Conservation (phyloP, 1,140 invertebrate species). For the Radopholus similis region DNA sequence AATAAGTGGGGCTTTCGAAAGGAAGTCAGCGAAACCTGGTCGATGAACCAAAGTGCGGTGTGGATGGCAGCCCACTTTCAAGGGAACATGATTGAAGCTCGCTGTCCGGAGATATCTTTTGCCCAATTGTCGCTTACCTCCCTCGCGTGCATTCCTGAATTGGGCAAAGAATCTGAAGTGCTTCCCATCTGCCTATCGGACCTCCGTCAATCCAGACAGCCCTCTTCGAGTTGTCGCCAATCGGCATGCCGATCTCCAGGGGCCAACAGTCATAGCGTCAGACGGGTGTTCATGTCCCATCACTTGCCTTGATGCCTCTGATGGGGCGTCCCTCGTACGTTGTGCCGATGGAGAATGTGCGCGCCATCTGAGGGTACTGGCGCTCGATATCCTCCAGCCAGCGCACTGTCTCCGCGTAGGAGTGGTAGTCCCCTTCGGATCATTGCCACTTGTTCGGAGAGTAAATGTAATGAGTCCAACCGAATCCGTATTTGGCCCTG, state of each 20-base stretch:
- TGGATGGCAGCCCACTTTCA: slow-evolving; percentile 61
- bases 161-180: not conserved
- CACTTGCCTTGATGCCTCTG: slow-evolving; percentile 61
- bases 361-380: slow-evolving; percentile 59
- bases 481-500: slow-evolving; percentile 49
- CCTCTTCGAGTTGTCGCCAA: slow-evolving; percentile 45
- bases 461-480: not conserved
- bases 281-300: slow-evolving; percentile 10
- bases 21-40: slow-evolving; percentile 31
- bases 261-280: not conserved
- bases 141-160: slow-evolving; percentile 24
- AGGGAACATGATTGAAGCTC: not conserved
- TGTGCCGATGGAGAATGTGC: slow-evolving; percentile 32
- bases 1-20: not conserved
- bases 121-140: not conserved
- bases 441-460: not conserved
- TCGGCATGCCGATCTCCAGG: slow-evolving; percentile 49
- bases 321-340: slow-evolving; percentile 62
- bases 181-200: slow-evolving; percentile 54
- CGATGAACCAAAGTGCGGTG: slow-evolving; percentile 60
- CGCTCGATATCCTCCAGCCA: slow-evolving; percentile 62
- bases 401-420: slow-evolving; percentile 61
- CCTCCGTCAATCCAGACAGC: slow-evolving; percentile 61
- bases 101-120: not conserved
- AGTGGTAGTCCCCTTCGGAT: slow-evolving; percentile 35